phyloP scores from a whole-genome alignment of 1,140 invertebrate species.

The Brachionus plicatilis region DNA sequence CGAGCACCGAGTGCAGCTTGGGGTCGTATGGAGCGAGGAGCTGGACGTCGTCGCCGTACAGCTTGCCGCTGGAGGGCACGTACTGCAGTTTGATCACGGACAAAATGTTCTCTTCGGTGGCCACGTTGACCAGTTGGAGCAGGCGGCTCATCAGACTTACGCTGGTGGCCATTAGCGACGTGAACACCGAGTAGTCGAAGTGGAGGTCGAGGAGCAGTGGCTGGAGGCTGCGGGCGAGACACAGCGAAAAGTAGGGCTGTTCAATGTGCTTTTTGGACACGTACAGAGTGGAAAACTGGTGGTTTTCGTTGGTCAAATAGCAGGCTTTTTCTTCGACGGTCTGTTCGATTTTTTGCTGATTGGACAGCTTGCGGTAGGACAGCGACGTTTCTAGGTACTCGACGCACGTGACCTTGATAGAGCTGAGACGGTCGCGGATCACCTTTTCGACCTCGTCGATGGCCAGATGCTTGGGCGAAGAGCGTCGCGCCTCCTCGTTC shows the following conservation, averaged over 20 bases:
- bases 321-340: constrained; percentile 39
- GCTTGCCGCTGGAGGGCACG: constrained; percentile 19
- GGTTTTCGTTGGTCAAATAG: constrained; percentile 20
- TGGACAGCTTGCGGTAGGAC: background rate
- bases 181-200: constrained; percentile 7
- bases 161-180: constrained; percentile 22
- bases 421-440: constrained; percentile 4
- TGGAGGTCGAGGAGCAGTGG: constrained; percentile 6
- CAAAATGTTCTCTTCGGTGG: constrained; percentile 41
- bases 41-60: constrained; percentile 39
- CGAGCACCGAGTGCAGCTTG: constrained; percentile 1
- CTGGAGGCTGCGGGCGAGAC: background rate
- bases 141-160: constrained; percentile 11
- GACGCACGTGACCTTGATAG: constrained; percentile 18
- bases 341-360: constrained; percentile 38
- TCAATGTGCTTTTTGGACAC: constrained; percentile 34
- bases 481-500: constrained; percentile 4
- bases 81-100: constrained; percentile 38
- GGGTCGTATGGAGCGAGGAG: background rate
- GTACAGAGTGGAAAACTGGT: constrained; percentile 29
- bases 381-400: constrained; percentile 39
- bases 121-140: constrained; percentile 25
- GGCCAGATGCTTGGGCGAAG: background rate
- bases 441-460: constrained; percentile 40
- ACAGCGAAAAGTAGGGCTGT: constrained; percentile 39